phyloP scores from a whole-genome alignment of 1,140 invertebrate genomes.

The Whitmania pigra region DNA sequence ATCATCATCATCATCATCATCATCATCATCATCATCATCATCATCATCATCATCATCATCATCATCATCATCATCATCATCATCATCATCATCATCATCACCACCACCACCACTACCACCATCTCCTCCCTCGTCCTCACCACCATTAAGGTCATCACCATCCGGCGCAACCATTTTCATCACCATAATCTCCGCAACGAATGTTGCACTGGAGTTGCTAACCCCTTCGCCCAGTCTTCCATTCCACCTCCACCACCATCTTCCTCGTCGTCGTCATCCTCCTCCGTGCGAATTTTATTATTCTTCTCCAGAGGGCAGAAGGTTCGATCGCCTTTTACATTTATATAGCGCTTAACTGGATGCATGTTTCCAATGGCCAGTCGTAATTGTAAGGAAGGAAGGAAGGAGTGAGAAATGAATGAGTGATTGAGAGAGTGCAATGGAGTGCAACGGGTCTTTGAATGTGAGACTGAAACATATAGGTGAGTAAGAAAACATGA shows the following conservation, averaged over 20 bases:
- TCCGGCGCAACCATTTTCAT: background rate
- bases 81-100: background rate
- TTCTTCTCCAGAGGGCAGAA: constrained; percentile 1
- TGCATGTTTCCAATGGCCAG: background rate
- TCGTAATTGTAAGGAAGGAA: background rate
- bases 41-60: constrained; percentile 10
- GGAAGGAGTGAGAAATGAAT: too few species aligned
- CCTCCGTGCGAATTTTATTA: constrained; percentile 5
- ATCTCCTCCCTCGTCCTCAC: background rate
- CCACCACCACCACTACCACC: background rate
- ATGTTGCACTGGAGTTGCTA: background rate
- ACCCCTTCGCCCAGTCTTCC: background rate
- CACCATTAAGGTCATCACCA: background rate
- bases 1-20: constrained; percentile 10
- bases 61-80: constrained; percentile 12
- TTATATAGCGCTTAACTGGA: constrained; percentile 10
- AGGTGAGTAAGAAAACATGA: background rate
- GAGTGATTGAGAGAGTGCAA: too few species aligned
- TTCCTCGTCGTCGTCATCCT: background rate
- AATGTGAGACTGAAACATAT: background rate
- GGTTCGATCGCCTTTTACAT: constrained; percentile 13
- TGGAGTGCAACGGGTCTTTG: background rate
- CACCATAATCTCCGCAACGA: background rate
- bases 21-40: constrained; percentile 8
- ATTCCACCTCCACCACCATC: background rate